Evolutionary conservation across 2,113 vertebrate genomes (phyloP).

Genomic region (Saimiri boliviensis): DNA sequence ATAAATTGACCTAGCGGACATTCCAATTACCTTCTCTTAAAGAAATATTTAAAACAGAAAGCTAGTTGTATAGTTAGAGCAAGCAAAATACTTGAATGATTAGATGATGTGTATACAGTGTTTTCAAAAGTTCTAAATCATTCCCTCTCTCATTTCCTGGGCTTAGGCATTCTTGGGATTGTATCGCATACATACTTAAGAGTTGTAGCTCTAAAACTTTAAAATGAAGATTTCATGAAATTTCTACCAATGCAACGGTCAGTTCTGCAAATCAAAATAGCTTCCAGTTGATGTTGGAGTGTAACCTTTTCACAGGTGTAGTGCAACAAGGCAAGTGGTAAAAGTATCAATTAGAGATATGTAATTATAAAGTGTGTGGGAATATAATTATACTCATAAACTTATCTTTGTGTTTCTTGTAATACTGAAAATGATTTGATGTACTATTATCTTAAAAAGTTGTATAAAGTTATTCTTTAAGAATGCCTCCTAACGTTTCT

Average conservation of each 20-base stretch:
- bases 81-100: neutral
- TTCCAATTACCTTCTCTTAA: neutral
- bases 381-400: neutral
- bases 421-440: conserved; percentile 28
- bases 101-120: neutral
- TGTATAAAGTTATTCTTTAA: neutral
- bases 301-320: neutral
- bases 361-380: neutral
- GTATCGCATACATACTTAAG: neutral
- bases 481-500: neutral
- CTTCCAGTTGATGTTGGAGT: neutral
- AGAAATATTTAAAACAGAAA: neutral
- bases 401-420: neutral
- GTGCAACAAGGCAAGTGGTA: neutral
- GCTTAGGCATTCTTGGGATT: neutral
- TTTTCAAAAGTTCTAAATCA: neutral
- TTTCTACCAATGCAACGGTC: neutral
- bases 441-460: neutral
- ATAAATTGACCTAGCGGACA: neutral
- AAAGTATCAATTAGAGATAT: conserved; percentile 19
- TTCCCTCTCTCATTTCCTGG: neutral
- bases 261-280: neutral
- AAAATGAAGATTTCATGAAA: neutral
- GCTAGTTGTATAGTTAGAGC: neutral
- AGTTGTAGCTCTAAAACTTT: neutral